Base-by-base conservation (phyloP, 2,797 vertebrate genomes). In the Lophius americanus region DNA sequence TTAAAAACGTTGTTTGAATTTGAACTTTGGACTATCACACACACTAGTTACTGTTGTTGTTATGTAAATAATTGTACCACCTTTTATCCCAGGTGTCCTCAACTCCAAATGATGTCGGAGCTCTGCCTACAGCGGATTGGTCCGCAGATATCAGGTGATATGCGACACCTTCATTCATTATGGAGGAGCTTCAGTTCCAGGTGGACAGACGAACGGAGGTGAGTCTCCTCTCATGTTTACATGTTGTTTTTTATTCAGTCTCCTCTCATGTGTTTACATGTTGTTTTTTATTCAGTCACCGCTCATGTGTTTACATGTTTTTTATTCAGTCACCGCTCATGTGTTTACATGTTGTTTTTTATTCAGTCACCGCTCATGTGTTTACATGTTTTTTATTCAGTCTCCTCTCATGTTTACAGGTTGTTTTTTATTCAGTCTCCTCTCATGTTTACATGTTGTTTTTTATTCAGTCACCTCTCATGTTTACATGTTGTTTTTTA, bases 91-190 rank as follows among this genome's bases (percentile, higher is more conserved):
- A 44, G 4, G 9, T 11, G 46, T 13, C 6, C 23, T 7, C 32
- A 33, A 9, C 49, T n/a, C 9, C 49, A 4, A 9, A n/a, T 59
- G 65, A 69, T 49, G 74, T 70, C 72, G 59, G 1, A 5, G 0
- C 5, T n/a, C 4, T 56, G 53, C 65, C n/a, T n/a, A 60, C 60
- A 57, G 51, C 58, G 49, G 70, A 86, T 85, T 85, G 79, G 85
- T 52, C 54, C 10, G 13, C 42, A 51, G 64, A 32, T 37, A 46
- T 43, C 51, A 7, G 46, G 10, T 32, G 61, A 54, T n/a, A 76
- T 4, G 3, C 8, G 43, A 81, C 41, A 43, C 71, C 57, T 55
- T 85, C 51, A 78, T 85, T 35, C 14, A 82, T 79, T 6, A 80
- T 84, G 84, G 7, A 91, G 54, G n/a, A 58, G 56, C 68, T 61